These are phyloP conservation scores for Sturmia bella DNA, from an alignment of 2,888 invertebrate genomes.

Conservation along the genomic window DNA sequence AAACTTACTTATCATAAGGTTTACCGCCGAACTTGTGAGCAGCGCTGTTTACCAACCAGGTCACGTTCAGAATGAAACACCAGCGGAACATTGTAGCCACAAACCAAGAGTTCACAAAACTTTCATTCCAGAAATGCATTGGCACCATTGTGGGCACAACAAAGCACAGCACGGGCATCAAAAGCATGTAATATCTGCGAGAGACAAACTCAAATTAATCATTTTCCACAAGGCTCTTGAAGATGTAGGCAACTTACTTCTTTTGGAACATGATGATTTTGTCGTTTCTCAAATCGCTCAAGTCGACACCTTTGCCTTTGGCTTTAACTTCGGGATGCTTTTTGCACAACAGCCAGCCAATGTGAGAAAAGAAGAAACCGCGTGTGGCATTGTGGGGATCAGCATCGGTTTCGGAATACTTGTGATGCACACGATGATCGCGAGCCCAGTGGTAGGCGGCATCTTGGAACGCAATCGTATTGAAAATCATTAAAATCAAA, in stretches of 20 bases:
- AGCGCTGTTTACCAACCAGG: constrained; percentile 95
- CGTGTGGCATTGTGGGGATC: constrained; percentile 96
- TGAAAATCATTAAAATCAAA: constrained; percentile 89
- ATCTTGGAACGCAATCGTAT: constrained; percentile 95
- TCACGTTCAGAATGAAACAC: constrained; percentile 90
- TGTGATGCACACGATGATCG: constrained; percentile 94
- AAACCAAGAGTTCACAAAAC: constrained; percentile 86
- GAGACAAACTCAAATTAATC: constrained; percentile 11
- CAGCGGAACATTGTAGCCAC: constrained; percentile 89
- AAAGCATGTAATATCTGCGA: constrained; percentile 87
- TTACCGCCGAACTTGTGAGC: constrained; percentile 91
- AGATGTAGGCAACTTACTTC: constrained; percentile 85
- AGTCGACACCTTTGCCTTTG: constrained; percentile 92
- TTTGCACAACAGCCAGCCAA: constrained; percentile 95
- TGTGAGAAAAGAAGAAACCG: constrained; percentile 97
- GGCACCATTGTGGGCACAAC: constrained; percentile 89
- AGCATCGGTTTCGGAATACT: constrained; percentile 95
- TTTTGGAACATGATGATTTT: constrained; percentile 93
- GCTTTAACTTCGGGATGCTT: constrained; percentile 95
- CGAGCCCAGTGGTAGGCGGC: constrained; percentile 90
- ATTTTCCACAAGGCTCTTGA: not conserved
- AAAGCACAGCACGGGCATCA: constrained; percentile 90
- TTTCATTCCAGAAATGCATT: constrained; percentile 90
- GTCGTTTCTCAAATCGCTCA: constrained; percentile 91
- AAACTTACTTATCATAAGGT: constrained; percentile 87